A percentile compares a stretch with the other conserved stretches of the same genome.
These are phyloP conservation scores for mouse (Mus musculus) DNA, from an alignment of 2,113 vertebrate species.

Conservation along the genomic window GRCm39 chr4:33594001-33594500, in stretches of 20 bases:
- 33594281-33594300: neutral
- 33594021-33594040: neutral
- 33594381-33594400: neutral
- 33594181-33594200: neutral
- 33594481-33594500: conserved; percentile 1
- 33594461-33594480: neutral
- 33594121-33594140: neutral
- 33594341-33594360: neutral
- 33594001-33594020: neutral
- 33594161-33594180: neutral
- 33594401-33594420: neutral
- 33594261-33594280: no score
- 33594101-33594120: neutral
- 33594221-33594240: neutral
- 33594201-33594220: neutral
- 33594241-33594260: neutral
- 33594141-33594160: no score
- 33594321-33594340: neutral
- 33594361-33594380: neutral
- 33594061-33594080: conserved; percentile 23
- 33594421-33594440: accelerated
- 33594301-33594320: neutral
- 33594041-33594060: neutral
- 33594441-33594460: neutral
- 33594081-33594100: conserved; percentile 5